Percentiles rank a stretch among this genome's conserved stretches.
Evolutionary conservation across 1,140 invertebrate species (phyloP).

Genomic region (Drosophila orena): DNA sequence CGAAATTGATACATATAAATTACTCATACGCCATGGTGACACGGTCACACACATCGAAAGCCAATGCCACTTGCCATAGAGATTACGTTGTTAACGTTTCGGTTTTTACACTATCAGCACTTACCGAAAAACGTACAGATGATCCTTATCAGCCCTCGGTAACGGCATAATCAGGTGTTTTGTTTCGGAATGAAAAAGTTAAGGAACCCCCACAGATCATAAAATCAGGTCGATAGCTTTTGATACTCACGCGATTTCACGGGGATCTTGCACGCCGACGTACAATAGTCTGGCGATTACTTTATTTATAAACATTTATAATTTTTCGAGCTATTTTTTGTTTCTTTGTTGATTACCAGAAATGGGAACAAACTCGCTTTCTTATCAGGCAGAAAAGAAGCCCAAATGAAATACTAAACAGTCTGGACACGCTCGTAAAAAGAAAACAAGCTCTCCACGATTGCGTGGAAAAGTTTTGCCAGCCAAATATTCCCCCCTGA

Average conservation of each 20-base stretch:
- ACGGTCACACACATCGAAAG: constrained; percentile 32
- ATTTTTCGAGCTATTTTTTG: constrained; percentile 3
- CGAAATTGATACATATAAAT: constrained; percentile 4
- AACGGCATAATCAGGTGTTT: constrained; percentile 6
- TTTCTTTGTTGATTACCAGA: constrained; percentile 17
- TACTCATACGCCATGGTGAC: constrained; percentile 42
- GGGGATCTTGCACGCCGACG: neutral
- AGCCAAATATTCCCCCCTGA: constrained; percentile 32
- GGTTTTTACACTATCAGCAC: constrained; percentile 34
- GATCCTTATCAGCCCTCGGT: constrained; percentile 39
- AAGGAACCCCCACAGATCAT: constrained; percentile 11
- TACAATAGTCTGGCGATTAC: constrained; percentile 48
- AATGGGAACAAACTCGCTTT: constrained; percentile 20
- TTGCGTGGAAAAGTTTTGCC: constrained; percentile 59
- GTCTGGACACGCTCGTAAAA: constrained; percentile 26
- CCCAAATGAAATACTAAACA: neutral
- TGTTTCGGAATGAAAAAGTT: neutral
- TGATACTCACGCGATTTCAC: constrained; percentile 42
- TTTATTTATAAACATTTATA: constrained; percentile 4
- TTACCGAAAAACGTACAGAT: constrained; percentile 10
- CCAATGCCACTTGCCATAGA: constrained; percentile 13
- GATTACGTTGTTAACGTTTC: constrained; percentile 28
- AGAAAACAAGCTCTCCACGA: constrained; percentile 34
- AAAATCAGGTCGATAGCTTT: constrained; percentile 15
- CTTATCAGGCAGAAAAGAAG: constrained; percentile 31